phyloP scores from a whole-genome alignment of 1,140 invertebrate species.

The Papilio polytes region DNA sequence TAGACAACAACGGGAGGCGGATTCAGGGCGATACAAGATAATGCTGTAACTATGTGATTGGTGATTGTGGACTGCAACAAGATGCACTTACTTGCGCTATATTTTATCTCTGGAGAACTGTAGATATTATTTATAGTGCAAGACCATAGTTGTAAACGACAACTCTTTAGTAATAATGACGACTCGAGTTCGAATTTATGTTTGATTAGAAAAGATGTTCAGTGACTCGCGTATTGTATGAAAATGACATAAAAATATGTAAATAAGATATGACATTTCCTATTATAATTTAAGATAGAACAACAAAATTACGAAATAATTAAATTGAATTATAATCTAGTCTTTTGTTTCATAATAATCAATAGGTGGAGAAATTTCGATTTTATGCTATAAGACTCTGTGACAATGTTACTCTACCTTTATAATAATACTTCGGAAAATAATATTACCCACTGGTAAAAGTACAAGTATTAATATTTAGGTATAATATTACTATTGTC shows the following conservation, averaged over 20 bases:
- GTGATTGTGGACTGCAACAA: constrained; percentile 38
- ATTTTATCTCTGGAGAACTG: constrained; percentile 43
- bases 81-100: constrained; percentile 40
- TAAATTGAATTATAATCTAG: constrained; percentile 34
- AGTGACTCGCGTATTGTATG: constrained; percentile 2
- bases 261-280: constrained; percentile 38
- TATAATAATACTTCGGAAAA: background rate
- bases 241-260: constrained; percentile 19
- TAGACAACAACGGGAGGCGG: constrained; percentile 60
- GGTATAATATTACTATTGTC: constrained; percentile 6
- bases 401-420: constrained; percentile 1
- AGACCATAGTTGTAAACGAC: constrained; percentile 45
- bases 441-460: constrained; percentile 16
- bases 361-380: constrained; percentile 16
- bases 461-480: constrained; percentile 27
- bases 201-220: background rate
- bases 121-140: constrained; percentile 51
- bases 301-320: constrained; percentile 21
- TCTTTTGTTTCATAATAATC: constrained; percentile 27
- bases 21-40: constrained; percentile 48
- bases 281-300: constrained; percentile 33
- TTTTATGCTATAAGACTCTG: background rate
- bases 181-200: constrained; percentile 26
- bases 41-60: constrained; percentile 24
- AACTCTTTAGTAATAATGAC: constrained; percentile 7